Evolutionary conservation across 2,888 invertebrate genomes (phyloP), one percentile per base, ranked within the genome.

Genomic region (Trachelus iudaicus): DNA sequence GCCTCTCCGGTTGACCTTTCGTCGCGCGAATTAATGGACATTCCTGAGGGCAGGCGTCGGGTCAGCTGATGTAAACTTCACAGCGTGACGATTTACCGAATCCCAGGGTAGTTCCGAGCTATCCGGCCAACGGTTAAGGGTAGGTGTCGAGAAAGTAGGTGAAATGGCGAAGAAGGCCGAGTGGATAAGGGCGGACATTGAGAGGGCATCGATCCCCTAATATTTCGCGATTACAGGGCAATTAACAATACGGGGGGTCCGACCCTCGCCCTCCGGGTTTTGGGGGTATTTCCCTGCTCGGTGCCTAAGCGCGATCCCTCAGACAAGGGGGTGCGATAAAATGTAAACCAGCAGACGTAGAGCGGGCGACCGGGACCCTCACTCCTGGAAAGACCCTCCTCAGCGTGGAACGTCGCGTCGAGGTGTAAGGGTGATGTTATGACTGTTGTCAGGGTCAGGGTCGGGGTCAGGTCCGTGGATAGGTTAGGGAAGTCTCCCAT

Each of bases 401-500:
- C 83, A 80, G 83, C 85, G 83, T 73, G 73, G 77, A 79, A 77
- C 79, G 79, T 80, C 81, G 85, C 79, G 79, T 80, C 81, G 85
- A 88, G 85, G 84, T 87, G 84, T 85, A 87, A 88, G 88, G 88
- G 87, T 85, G 87, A 83, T 87, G 85, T 89, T 89, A 86, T 86
- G 87, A 87, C 87, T 86, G 86, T 87, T 87, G 85, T 84, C 87
- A 81, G 83, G 89, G 89, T 90, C 90, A 88, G 87, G 88, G 69
- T 33, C 69, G 75, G 73, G 78, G 87, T 89, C 87, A 85, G 80
- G 83, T 81, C 79, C 81, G 82, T 81, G 83, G 84, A 85, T 85
- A 85, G 85, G 83, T 84, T 85, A 85, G 85, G 85, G 85, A 85
- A 86, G 87, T 85, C 85, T 69, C 69, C 40, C 40, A 40, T 69